Evolutionary conservation across 2,797 vertebrate species (phyloP).

Genomic region (Lindbergichthys nudifrons): DNA sequence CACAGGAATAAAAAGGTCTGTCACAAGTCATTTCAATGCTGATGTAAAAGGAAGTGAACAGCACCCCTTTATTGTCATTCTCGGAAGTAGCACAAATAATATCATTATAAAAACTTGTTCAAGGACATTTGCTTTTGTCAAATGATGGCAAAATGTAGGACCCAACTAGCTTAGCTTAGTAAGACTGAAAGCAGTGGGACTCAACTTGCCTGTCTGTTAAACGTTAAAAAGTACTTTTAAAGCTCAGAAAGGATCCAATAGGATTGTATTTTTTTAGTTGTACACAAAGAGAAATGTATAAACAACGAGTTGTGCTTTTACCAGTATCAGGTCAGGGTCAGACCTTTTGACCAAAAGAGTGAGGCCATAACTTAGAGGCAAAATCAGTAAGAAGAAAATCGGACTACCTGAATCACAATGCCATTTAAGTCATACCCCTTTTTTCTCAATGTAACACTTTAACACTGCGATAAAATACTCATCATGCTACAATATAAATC

Average conservation of each 20-base stretch:
- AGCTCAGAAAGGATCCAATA: background rate
- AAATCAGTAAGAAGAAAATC: too few species aligned
- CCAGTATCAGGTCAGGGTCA: too few species aligned
- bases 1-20: background rate
- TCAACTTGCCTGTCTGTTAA: background rate
- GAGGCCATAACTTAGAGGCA: too few species aligned
- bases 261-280: too few species aligned
- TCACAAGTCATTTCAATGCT: background rate
- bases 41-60: slow-evolving; percentile 1
- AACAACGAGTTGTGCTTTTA: too few species aligned
- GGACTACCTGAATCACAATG: background rate
- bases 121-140: background rate
- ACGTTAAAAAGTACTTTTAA: background rate
- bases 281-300: too few species aligned
- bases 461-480: background rate
- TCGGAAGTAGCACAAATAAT: slow-evolving; percentile 1
- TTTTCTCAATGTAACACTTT: background rate
- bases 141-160: background rate
- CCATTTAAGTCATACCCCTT: background rate
- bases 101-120: background rate
- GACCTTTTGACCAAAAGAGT: too few species aligned
- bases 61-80: background rate
- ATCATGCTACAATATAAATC: background rate
- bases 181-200: background rate
- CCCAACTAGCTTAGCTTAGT: background rate